Evolutionary conservation across 2,888 invertebrate species (phyloP), one percentile per base, ranked within the genome.

Genomic region (Nymphalis polychloros): DNA sequence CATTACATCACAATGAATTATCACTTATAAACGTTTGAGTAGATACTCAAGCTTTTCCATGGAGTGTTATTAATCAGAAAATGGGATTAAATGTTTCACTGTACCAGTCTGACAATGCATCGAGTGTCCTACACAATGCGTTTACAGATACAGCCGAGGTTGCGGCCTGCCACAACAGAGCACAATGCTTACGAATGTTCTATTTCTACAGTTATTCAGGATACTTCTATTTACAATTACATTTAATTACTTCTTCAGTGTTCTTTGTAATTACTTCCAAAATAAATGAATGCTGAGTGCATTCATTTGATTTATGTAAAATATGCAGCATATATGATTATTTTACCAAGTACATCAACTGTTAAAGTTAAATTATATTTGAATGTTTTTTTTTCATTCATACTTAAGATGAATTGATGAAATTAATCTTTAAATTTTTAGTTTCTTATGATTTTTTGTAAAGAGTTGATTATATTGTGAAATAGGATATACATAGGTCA

Each of bases 1-100:
- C 20, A 16, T 48, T 10, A 46, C 65, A 52, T 47, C 52, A 19
- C 19, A 53, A 48, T 47, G 47, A 60, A 60, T 52, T 52, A 53
- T 19, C 60, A 65, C 53, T 17, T 60, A 53, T 49, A 62, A 48
- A 61, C 35, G 31, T 52, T 23, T 27, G 60, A 17, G 46, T 65
- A 53, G 7, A 8, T 5, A 57, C n/a, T 55, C 16, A 55, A 61
- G 7, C 55, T 48, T 35, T 62, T 55, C 31, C 23, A 55, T 35
- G 19, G 55, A 20, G 23, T 41, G 60, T 60, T 60, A 50, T 52
- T 47, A 64, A 64, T 59, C 63, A 47, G 47, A 49, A 57, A 68
- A 68, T 68, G 61, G 68, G 64, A 68, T 68, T 68, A 64, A 64
- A 61, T 60, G 61, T 61, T 16, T 41, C 60, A 64, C 50, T 57